Evolutionary conservation across 1,140 invertebrate genomes (phyloP).

Genomic region (Tetramorium alpestre): DNA sequence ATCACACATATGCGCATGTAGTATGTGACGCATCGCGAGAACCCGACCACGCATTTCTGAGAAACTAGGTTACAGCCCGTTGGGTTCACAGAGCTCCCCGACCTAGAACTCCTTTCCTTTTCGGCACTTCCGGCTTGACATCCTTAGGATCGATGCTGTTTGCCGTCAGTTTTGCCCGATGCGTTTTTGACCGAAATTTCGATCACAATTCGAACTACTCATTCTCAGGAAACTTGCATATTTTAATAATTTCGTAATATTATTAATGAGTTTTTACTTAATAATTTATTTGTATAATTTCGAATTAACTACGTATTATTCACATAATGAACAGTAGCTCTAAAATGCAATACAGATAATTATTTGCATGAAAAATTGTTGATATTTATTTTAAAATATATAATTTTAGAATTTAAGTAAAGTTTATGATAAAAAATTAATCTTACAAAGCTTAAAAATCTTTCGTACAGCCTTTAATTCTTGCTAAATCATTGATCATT

Average conservation of each 20-base stretch:
- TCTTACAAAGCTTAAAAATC: neutral
- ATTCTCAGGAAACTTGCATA: too few species aligned
- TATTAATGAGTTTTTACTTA: neutral
- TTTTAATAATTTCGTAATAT: neutral
- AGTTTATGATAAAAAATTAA: neutral
- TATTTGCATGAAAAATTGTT: neutral
- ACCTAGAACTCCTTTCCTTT: constrained; percentile 62
- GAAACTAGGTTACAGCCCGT: constrained; percentile 54
- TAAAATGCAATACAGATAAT: neutral
- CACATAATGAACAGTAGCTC: neutral
- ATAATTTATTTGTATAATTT: neutral
- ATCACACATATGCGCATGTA: constrained; percentile 4
- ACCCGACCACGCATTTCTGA: constrained; percentile 44
- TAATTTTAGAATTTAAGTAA: neutral
- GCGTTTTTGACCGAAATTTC: constrained; percentile 24
- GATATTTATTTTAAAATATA: neutral
- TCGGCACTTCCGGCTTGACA: constrained; percentile 44
- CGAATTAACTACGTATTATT: neutral
- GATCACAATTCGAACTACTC: neutral
- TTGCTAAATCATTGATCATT: neutral
- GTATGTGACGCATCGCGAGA: constrained; percentile 33
- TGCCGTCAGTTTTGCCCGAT: neutral
- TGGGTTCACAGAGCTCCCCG: constrained; percentile 21
- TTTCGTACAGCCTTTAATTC: neutral
- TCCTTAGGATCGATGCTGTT: constrained; percentile 40